Evolutionary conservation across 2,888 invertebrate species (phyloP).

Genomic region (Hypolimnas misippus): DNA sequence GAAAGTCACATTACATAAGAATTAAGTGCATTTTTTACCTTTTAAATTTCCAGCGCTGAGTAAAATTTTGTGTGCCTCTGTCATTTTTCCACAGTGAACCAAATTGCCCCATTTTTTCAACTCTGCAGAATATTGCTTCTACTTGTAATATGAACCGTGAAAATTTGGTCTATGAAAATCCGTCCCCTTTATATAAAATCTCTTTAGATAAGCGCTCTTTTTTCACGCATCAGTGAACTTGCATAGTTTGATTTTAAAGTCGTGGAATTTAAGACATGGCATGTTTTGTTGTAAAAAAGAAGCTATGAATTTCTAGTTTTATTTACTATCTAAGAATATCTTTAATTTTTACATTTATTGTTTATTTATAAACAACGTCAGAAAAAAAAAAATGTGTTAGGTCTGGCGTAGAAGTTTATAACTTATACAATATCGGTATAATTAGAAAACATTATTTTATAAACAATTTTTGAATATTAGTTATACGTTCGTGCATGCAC

Average conservation of each 20-base stretch:
- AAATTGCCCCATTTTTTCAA: conserved; percentile 14
- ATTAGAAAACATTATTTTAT: too few relatives aligned
- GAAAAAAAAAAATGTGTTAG: too few relatives aligned
- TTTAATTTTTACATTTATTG: too few relatives aligned
- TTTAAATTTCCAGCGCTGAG: not conserved
- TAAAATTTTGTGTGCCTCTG: not conserved
- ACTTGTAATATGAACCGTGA: conserved; percentile 20
- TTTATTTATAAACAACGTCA: too few relatives aligned
- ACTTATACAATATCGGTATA: too few relatives aligned
- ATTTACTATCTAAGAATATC: too few relatives aligned
- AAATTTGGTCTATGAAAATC: conserved; percentile 25
- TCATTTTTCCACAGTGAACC: conserved; percentile 14
- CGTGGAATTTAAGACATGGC: not conserved
- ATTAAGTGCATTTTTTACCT: not conserved
- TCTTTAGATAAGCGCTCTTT: conserved; percentile 24
- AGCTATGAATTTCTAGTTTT: not conserved
- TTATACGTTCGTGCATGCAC: too few relatives aligned
- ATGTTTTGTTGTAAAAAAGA: not conserved
- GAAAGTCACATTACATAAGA: not conserved
- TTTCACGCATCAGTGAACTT: conserved; percentile 26
- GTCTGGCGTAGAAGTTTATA: too few relatives aligned
- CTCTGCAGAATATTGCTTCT: conserved; percentile 22
- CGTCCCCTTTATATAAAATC: conserved; percentile 22
- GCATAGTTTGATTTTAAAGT: conserved; percentile 9
- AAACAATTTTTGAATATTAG: too few relatives aligned